A percentile compares a stretch with the other conserved stretches of the same genome.
phyloP scores from a whole-genome alignment of 2,888 invertebrate species.

The Lobophora halterata region DNA sequence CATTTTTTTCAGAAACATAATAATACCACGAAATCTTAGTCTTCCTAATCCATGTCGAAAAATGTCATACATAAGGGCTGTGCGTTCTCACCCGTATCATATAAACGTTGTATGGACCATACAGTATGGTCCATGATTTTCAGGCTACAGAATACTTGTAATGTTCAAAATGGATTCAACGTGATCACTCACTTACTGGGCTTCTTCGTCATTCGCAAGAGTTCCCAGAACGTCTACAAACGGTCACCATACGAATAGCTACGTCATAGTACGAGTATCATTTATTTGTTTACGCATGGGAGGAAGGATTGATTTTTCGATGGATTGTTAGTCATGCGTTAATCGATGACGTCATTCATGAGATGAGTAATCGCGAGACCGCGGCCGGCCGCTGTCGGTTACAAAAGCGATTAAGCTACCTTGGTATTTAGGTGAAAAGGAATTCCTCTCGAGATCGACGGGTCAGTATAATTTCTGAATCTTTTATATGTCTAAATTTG shows the following conservation, averaged over 20 bases:
- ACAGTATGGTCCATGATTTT: too few relatives aligned
- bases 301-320: conserved; percentile 31
- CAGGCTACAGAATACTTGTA: too few relatives aligned
- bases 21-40: too few relatives aligned
- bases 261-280: conserved; percentile 20
- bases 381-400: conserved; percentile 42
- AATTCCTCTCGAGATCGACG: conserved; percentile 27
- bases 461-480: conserved; percentile 3
- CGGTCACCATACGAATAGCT: conserved; percentile 3
- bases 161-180: too few relatives aligned
- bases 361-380: conserved; percentile 62
- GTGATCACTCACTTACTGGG: conserved; percentile 34
- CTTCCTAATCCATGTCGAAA: too few relatives aligned
- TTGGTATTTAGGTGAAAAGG: conserved; percentile 55
- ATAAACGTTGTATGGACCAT: too few relatives aligned
- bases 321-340: conserved; percentile 61
- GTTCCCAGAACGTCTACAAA: conserved; percentile 36
- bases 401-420: conserved; percentile 48
- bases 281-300: conserved; percentile 22
- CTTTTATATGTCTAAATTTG: not conserved
- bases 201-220: conserved; percentile 38
- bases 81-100: too few relatives aligned
- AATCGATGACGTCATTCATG: conserved; percentile 73
- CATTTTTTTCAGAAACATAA: too few relatives aligned
- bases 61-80: too few relatives aligned